Base-by-base conservation (phyloP, 2,113 vertebrate genomes). In the Tretioscincus oriximinensis region DNA sequence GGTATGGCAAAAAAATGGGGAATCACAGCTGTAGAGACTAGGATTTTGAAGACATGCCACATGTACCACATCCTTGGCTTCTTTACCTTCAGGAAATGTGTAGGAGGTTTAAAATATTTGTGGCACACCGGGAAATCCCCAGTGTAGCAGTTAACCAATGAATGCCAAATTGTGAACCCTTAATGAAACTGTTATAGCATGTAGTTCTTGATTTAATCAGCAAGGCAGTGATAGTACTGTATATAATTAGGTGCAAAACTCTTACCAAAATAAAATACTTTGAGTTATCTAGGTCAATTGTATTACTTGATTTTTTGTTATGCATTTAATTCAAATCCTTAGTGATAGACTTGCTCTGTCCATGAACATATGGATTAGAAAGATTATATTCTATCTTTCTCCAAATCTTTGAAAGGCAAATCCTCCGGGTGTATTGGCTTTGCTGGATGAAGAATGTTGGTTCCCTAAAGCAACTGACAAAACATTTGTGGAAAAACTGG, bases 381-480 rank as follows among this genome's bases (percentile, higher is more conserved):
- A 49, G 20, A 22, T 3, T 77, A 28, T 76, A 21, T 10, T 2
- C 5, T 58, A 78, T 6, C 54, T 18, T 58, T 58, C 16, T n/a
- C 69, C 65, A 86, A 10, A 78, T 73, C 0, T 74, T 67, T 82
- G 28, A 20, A 89, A 99, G 98, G 98, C 98, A 0, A 97, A 98
- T 82, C 98, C 98, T 72, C 98, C 98, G 1, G 98, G 98, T 0
- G 96, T 99, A 24, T 85, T 99, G 79, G 98, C 98, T 14, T 91
- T 99, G 81, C 90, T 99, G 91, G 98, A 99, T 90, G 98, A 99
- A 87, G 98, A 99, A 85, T 99, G 98, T 92, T 99, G 98, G 98
- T 99, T 99, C 89, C 98, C 98, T 14, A 99, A 99, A 93, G 98
- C 98, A 77, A 99, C 98, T 9, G 98, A 99, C 89, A 99, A 97